Evolutionary conservation across 2,797 vertebrate genomes (phyloP), one percentile per base, ranked within the genome.

Genomic region (Simalia tracyae): DNA sequence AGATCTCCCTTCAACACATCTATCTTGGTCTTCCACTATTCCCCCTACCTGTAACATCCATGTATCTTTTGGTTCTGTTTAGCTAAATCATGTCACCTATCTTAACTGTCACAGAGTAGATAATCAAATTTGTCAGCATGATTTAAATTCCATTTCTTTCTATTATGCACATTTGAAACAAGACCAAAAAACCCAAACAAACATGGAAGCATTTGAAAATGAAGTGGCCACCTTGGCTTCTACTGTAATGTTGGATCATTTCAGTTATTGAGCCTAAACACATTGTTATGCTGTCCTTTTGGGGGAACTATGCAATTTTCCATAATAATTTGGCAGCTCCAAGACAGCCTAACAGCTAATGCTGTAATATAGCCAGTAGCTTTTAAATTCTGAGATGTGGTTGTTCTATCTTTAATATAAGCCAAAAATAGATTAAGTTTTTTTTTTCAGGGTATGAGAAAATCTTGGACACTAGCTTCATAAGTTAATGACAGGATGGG

Each of bases 381-480:
- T 68, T 92, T 94, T 95, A 92, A 94, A 90, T 92, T 93, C 92
- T 1, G 0, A 96, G 92, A 93, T 94, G 96, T 94, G 91, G 50
- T 64, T 11, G 15, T 93, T 92, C 94, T 92, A 86, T 95, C 94
- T 56, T 87, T 84, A 90, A 92, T 94, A 93, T 72, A 95, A 97
- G 54, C 95, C 95, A 93, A 93, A 94, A 14, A 12, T 95, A 88
- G 89, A 95, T 94, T 96, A 94, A 96, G 95, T 19, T n/a, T 54
- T 76, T 89, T 95, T 93, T 94, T 95, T 93, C 95, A 97, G 92
- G 87, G 90, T 93, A 95, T 93, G 95, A 96, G 93, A 95, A 96
- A 96, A 95, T 94, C 95, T 94, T 96, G 95, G 92, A 95, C 92
- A 91, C 89, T 91, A 94, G 86, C 81, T 84, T 92, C 91, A 88